These are phyloP conservation scores for Calameuta filiformis DNA, from an alignment of 2,888 invertebrate species.

Conservation along the genomic window DNA sequence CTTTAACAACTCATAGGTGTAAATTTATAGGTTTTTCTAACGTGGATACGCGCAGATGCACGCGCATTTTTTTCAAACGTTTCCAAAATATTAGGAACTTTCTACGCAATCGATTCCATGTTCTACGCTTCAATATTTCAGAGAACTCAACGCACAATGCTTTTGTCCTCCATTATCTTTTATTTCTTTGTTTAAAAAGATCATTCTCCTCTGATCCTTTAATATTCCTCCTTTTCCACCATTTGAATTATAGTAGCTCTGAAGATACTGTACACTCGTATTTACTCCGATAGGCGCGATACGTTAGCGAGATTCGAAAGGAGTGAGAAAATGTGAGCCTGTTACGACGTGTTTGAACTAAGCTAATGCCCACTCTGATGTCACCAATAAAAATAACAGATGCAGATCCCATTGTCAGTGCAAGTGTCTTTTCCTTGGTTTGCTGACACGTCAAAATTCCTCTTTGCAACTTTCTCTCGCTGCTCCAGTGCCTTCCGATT, in stretches of 20 bases:
- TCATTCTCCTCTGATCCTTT: neutral
- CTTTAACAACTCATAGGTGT: neutral
- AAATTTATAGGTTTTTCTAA: neutral
- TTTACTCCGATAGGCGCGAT: neutral
- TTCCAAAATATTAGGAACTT: neutral
- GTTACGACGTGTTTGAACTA: neutral
- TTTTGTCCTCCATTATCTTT: neutral
- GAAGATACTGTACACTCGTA: neutral
- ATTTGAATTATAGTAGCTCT: neutral
- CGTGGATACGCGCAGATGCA: neutral
- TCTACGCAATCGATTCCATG: neutral
- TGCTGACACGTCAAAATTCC: neutral
- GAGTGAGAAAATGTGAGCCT: neutral
- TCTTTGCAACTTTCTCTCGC: neutral
- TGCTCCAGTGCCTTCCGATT: neutral
- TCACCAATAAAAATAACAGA: conserved; percentile 3
- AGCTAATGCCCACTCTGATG: neutral
- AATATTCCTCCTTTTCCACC: neutral
- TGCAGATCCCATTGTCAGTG: neutral
- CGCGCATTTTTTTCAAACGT: neutral
- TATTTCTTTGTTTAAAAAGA: neutral
- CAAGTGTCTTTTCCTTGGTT: neutral
- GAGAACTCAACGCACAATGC: neutral
- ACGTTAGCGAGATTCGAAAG: neutral
- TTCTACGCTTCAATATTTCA: neutral